phyloP scores from a whole-genome alignment of 2,888 invertebrate genomes.

The Nipponacmea schrenckii region DNA sequence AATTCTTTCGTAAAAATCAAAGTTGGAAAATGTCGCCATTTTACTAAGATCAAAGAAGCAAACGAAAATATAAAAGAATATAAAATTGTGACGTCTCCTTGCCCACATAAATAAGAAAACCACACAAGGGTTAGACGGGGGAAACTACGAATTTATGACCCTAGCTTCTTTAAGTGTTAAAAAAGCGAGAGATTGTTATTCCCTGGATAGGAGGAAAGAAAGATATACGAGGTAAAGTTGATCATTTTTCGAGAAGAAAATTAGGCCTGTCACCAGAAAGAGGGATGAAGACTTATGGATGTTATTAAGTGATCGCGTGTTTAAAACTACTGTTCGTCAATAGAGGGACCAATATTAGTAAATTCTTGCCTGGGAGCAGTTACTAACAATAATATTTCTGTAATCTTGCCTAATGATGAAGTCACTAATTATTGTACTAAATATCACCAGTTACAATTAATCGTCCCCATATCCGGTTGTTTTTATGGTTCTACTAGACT shows the following conservation, averaged over 20 bases:
- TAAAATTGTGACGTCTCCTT: constrained; percentile 1
- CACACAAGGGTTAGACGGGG: constrained; percentile 6
- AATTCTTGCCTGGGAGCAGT: neutral
- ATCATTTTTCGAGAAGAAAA: constrained; percentile 8
- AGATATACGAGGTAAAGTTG: constrained; percentile 4
- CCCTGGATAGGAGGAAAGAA: neutral
- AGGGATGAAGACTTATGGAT: constrained; percentile 1
- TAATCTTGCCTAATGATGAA: too few species aligned
- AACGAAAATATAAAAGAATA: neutral
- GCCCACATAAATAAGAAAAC: constrained; percentile 4
- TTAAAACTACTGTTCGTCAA: neutral
- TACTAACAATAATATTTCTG: too few species aligned
- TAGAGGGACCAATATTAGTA: neutral
- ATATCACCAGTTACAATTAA: too few species aligned
- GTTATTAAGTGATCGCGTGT: constrained; percentile 7
- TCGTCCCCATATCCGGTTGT: too few species aligned
- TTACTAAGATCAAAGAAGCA: neutral
- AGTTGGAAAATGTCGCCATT: neutral
- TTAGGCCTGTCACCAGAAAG: constrained; percentile 4
- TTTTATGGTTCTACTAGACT: too few species aligned
- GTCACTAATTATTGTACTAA: too few species aligned
- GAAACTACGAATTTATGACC: constrained; percentile 2
- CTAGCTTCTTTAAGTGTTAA: constrained; percentile 2
- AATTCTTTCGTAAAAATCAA: constrained; percentile 7
- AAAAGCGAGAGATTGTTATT: constrained; percentile 7